Evolutionary conservation across 2,113 vertebrate species (phyloP), one percentile per base, ranked within the genome.

Genomic region (Catagonus wagneri): DNA sequence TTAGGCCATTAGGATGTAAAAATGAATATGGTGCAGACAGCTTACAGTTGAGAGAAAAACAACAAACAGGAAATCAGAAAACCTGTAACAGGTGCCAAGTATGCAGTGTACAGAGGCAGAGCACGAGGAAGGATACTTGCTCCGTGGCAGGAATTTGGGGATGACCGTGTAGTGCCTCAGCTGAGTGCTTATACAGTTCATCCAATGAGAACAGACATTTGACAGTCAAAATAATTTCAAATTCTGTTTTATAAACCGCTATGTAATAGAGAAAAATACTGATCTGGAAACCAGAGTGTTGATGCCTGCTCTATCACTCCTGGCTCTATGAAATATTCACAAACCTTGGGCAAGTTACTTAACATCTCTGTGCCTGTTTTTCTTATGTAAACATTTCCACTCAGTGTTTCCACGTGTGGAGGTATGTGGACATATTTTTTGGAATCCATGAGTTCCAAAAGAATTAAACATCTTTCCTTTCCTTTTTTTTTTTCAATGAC

Each of bases 341-440:
- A 75, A 25, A 83, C 39, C 14, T 78, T 68, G 19, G 44, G 27
- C 78, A 93, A 76, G 10, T 14, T 69, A 54, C 29, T 76, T 71
- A 95, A 29, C 6, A 69, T 39, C 61, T 61, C 71, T 50, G 23
- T 54, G 60, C 71, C 81, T 88, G 23, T 34, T 75, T 80, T 95
- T 75, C 29, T 52, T 50, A 61, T 4, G 6, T 68, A 20, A 83
- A 83, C 87, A 34, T 34, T 65, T 87, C 52, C 63, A 61, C 1
- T 15, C 60, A 75, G 68, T 69, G 54, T 78, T 87, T 78, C 76
- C 72, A 10, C 36, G 17, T 22, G 39, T 69, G 32, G 78, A 78
- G 8, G 27, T 71, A 54, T 15, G 1, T 22, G 34, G 29, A 79
- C 71, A 79, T 34, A 96, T 13, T 89, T 56, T 89, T 63, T 84